A percentile compares a stretch with the other conserved stretches of the same genome.
Conservation (phyloP, 2,888 invertebrate species). For the Brassicogethes aeneus region DNA sequence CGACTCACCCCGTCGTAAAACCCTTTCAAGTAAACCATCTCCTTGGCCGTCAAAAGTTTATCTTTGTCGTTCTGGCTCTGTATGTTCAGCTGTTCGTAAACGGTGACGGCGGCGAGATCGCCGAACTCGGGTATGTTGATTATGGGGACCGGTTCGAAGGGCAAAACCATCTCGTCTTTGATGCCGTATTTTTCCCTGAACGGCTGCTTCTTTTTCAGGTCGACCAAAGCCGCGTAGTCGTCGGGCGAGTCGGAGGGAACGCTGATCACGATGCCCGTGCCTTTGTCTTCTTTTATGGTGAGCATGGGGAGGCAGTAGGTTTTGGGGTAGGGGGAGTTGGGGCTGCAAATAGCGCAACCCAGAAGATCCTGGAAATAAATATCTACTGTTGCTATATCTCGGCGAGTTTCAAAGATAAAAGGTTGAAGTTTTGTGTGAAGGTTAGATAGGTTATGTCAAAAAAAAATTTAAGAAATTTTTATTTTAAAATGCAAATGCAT, state of each 20-base stretch:
- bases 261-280: slow-evolving; percentile 95
- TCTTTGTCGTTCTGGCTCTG: slow-evolving; percentile 96
- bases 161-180: slow-evolving; percentile 65
- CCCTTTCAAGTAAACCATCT: slow-evolving; percentile 89
- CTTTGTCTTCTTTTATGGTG: slow-evolving; percentile 95
- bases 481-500: no score
- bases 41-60: slow-evolving; percentile 91
- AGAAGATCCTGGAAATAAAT: slow-evolving; percentile 66
- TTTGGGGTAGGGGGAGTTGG: slow-evolving; percentile 69
- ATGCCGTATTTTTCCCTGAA: slow-evolving; percentile 90
- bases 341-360: slow-evolving; percentile 76
- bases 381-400: no score
- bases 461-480: no score
- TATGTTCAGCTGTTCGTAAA: slow-evolving; percentile 86
- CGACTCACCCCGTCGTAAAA: slow-evolving; percentile 96
- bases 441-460: no score
- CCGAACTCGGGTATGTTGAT: slow-evolving; percentile 89
- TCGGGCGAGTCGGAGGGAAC: slow-evolving; percentile 99
- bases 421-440: no score
- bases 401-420: no score
- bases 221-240: slow-evolving; percentile 91
- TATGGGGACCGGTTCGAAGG: slow-evolving; percentile 57
- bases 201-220: slow-evolving; percentile 89
- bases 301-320: slow-evolving; percentile 96
- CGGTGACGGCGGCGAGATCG: slow-evolving; percentile 70